These are phyloP conservation scores for Trichosurus vulpecula DNA, from an alignment of 2,797 vertebrate species.

Conservation along the genomic window DNA sequence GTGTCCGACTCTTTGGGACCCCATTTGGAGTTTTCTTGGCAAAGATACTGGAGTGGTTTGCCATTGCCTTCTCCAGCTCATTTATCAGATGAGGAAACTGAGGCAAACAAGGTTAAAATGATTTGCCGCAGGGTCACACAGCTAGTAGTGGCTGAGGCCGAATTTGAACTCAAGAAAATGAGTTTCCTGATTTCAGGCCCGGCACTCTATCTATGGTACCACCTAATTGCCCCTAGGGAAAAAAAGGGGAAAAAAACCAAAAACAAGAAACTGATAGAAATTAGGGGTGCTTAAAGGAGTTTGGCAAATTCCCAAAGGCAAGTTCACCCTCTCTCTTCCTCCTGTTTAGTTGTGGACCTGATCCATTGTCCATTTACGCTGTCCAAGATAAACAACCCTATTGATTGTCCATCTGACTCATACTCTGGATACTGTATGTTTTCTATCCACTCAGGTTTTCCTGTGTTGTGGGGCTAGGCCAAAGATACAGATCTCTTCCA, in stretches of 20 bases:
- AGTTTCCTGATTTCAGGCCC: neutral
- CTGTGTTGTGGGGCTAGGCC: neutral
- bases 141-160: neutral
- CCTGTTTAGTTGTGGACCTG: neutral
- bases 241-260: neutral
- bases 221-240: neutral
- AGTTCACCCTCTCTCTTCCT: neutral
- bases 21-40: neutral
- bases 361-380: neutral
- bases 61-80: neutral
- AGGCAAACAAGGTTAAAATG: neutral
- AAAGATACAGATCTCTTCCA: neutral
- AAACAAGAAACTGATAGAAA: neutral
- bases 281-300: neutral
- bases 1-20: neutral
- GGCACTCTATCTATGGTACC: neutral
- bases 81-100: neutral
- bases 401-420: neutral
- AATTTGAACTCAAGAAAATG: neutral
- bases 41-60: neutral
- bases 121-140: neutral
- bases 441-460: neutral
- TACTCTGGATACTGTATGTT: neutral
- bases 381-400: neutral
- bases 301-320: neutral